Evolutionary conservation across 2,113 vertebrate species (phyloP), one percentile per base, ranked within the genome.

Genomic region (Callipepla californica): DNA sequence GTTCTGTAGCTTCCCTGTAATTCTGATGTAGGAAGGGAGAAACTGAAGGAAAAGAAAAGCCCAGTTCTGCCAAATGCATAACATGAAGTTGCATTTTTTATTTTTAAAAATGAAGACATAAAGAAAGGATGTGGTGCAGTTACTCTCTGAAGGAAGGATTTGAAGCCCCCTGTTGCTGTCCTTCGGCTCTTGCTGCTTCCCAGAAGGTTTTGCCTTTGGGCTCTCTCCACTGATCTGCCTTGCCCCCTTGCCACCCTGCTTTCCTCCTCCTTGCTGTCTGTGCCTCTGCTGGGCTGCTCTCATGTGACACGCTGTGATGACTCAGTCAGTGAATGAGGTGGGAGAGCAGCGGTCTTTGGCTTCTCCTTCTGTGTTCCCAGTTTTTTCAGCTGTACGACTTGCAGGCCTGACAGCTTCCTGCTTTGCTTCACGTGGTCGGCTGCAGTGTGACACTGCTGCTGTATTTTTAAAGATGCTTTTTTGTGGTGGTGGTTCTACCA

Each of bases 291-390:
- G 44, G 25, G 40, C 69, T 16, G 36, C 48, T 57, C 32, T 51
- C 2, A 0, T 16, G 30, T 34, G 25, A n/a, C 0, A 1, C 25
- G 5, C 22, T 25, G 4, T 2, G 26, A 5, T 12, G 61, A 17
- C 36, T 58, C 3, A 2, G 40, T 32, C 19, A 11, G 38, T 23
- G 11, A 14, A 8, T 23, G 8, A 2, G 4, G 2, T 2, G 14
- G 57, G 18, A 61, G 12, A 28, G 16, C 0, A 4, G 32, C 1
- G 3, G 28, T 45, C 57, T 25, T 15, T 4, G 1, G 38, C n/a
- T 65, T 23, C 51, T 40, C 44, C 16, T 38, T 0, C 11, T 34
- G 62, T 6, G 5, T 15, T 26, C 57, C 44, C n/a, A 30, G 8
- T 30, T 53, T 9, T 11, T 45, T 47, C 44, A 65, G 19, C 13